A percentile compares a stretch with the other conserved stretches of the same genome.
These are phyloP conservation scores for Aleiodes testaceus DNA, from an alignment of 2,888 invertebrate genomes.

Conservation along the genomic window DNA sequence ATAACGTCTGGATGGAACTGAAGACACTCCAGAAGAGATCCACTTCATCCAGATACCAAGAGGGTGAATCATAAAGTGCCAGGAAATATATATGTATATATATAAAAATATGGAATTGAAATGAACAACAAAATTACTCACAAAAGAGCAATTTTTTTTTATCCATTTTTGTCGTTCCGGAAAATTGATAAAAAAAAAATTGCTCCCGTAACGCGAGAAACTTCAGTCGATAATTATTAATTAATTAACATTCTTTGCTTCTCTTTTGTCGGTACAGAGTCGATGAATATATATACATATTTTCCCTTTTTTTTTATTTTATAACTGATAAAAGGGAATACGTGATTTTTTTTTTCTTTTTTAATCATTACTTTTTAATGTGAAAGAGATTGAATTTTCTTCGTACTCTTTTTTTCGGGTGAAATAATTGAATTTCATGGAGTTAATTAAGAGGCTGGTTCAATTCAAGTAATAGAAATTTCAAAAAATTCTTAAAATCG, in stretches of 20 bases:
- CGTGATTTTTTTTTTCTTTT: too few species aligned
- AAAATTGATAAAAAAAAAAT: conserved; percentile 4
- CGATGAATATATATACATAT: background rate
- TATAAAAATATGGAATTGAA: conserved; percentile 51
- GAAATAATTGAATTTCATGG: too few species aligned
- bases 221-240: conserved; percentile 24
- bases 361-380: too few species aligned
- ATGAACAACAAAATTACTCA: conserved; percentile 7
- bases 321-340: conserved; percentile 9
- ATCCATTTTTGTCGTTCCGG: conserved; percentile 1
- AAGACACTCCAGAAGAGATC: conserved; percentile 11
- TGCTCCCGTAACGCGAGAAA: background rate
- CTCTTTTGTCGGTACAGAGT: background rate
- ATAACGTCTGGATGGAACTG: conserved; percentile 40
- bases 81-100: conserved; percentile 55
- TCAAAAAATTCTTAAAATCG: too few species aligned
- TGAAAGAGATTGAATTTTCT: too few species aligned
- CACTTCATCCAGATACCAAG: conserved; percentile 35
- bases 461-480: too few species aligned
- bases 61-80: conserved; percentile 20
- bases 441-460: too few species aligned
- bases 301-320: too few species aligned
- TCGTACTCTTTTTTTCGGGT: too few species aligned
- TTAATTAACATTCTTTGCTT: conserved; percentile 10
- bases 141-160: conserved; percentile 10